Evolutionary conservation across 2,113 vertebrate species (phyloP).

Genomic region (Ovibos moschatus): DNA sequence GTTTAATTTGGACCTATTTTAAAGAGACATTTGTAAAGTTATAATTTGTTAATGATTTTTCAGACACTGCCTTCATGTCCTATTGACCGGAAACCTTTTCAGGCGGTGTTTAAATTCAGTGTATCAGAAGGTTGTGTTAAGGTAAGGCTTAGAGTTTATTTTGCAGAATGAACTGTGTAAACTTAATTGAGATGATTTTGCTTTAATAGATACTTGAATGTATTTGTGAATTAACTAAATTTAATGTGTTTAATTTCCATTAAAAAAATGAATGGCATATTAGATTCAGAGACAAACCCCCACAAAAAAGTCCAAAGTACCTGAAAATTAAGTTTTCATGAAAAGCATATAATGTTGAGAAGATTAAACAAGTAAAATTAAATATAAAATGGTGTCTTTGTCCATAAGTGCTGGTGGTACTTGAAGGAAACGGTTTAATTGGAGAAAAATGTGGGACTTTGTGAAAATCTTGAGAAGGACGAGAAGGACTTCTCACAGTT

Average conservation of each 20-base stretch:
- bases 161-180: background rate
- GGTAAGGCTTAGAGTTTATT: constrained; percentile 71
- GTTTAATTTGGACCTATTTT: constrained; percentile 26
- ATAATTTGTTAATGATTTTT: constrained; percentile 69
- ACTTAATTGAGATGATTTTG: constrained; percentile 12
- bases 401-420: background rate
- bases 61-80: constrained; percentile 93
- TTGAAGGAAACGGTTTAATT: background rate
- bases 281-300: background rate
- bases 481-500: background rate
- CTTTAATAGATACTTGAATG: background rate
- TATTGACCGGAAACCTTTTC: constrained; percentile 93
- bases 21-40: constrained; percentile 9
- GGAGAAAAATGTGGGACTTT: background rate
- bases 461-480: background rate
- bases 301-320: background rate
- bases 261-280: background rate
- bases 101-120: constrained; percentile 86
- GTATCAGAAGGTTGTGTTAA: constrained; percentile 78
- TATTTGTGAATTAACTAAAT: constrained; percentile 1
- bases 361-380: constrained; percentile 13
- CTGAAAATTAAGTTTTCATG: constrained; percentile 15
- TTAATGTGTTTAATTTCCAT: background rate
- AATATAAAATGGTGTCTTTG: constrained; percentile 15
- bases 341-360: constrained; percentile 3